Percentiles rank a stretch among this genome's conserved stretches.
phyloP scores from a whole-genome alignment of 2,888 invertebrate species.

The Tineola bisselliella region DNA sequence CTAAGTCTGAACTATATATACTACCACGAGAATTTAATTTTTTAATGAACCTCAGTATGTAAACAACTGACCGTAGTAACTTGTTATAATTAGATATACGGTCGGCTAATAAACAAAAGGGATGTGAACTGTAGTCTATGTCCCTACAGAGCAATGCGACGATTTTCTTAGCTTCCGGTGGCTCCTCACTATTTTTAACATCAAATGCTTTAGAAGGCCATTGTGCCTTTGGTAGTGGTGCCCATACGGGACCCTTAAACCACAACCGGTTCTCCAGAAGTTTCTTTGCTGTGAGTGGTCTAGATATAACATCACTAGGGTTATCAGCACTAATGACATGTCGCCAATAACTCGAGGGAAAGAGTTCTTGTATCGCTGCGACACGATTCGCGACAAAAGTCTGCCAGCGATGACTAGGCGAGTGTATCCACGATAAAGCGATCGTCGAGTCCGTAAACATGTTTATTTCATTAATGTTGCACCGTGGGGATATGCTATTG shows the following conservation, averaged over 20 bases:
- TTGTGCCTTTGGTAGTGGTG: neutral
- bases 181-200: too few relatives aligned
- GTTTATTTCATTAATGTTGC: conserved; percentile 13
- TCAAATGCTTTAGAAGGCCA: too few relatives aligned
- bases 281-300: conserved; percentile 13
- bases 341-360: conserved; percentile 14
- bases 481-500: conserved; percentile 8
- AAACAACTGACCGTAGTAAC: too few relatives aligned
- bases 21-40: too few relatives aligned
- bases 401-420: conserved; percentile 15
- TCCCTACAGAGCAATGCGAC: too few relatives aligned
- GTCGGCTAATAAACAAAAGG: too few relatives aligned
- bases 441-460: conserved; percentile 18
- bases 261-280: conserved; percentile 10
- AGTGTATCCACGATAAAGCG: conserved; percentile 18
- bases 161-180: too few relatives aligned
- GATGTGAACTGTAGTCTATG: too few relatives aligned
- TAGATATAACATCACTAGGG: conserved; percentile 16
- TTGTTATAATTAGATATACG: too few relatives aligned
- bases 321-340: conserved; percentile 16
- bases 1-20: too few relatives aligned
- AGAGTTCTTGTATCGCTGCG: conserved; percentile 13
- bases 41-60: too few relatives aligned
- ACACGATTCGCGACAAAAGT: conserved; percentile 18
- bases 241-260: conserved; percentile 11